These are phyloP conservation scores for Trogon melanurus DNA, from an alignment of 2,113 vertebrate species.

Conservation along the genomic window DNA sequence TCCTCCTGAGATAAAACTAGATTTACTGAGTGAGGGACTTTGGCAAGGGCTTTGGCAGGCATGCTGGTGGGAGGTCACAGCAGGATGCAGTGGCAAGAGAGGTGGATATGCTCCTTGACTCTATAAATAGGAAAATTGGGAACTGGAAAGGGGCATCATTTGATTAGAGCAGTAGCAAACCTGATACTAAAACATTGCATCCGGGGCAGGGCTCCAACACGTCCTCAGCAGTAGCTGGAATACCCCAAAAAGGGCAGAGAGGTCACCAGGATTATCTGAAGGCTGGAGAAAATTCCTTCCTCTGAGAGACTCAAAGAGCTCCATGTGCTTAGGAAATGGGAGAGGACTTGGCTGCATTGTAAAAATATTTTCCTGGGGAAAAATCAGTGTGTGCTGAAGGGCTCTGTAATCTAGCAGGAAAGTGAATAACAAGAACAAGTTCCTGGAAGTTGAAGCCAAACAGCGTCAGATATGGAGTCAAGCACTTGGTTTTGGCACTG, in stretches of 20 bases:
- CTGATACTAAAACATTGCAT: not conserved
- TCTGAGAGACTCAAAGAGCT: not conserved
- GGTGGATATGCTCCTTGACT: not conserved
- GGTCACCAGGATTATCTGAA: not conserved
- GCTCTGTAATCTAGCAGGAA: slow-evolving; percentile 11
- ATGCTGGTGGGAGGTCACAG: not conserved
- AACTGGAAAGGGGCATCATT: not conserved
- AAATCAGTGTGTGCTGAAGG: not conserved
- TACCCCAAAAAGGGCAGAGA: not conserved
- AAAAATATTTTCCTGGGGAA: slow-evolving; percentile 11
- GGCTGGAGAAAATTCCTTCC: not conserved
- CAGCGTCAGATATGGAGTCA: not conserved
- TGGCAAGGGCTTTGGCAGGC: not conserved
- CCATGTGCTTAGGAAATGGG: not conserved
- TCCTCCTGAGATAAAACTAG: not conserved
- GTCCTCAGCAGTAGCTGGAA: not conserved
- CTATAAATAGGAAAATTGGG: not conserved
- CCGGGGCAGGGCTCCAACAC: not conserved
- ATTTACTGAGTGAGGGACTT: not conserved
- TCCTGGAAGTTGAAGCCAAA: slow-evolving; percentile 28
- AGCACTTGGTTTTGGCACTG: not conserved
- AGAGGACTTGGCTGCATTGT: not conserved
- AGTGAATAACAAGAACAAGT: not conserved
- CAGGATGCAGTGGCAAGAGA: not conserved
- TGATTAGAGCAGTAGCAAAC: not conserved